Evolutionary conservation across 2,888 invertebrate species (phyloP), one percentile per base, ranked within the genome.

Genomic region (Sesamia inferens): DNA sequence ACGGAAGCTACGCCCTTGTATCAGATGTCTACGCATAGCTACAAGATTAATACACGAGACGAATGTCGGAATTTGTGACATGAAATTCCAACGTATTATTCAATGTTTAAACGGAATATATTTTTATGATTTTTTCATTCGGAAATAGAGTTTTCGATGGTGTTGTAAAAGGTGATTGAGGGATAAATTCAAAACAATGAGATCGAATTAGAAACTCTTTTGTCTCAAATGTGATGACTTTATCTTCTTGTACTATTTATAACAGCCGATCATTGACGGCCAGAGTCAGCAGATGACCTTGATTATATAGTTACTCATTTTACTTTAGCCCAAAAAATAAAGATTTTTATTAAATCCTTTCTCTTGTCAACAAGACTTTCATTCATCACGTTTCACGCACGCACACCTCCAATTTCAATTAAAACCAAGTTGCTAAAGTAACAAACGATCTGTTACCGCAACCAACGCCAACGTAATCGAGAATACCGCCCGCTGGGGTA

Each of bases 391-490:
- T 44, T 44, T 57, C 51, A 22, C 16, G 47, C 24, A 57, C 51
- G 54, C 76, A 54, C 58, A 69, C 69, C 59, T 66, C 74, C 42
- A 63, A 68, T 78, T 85, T 85, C 82, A 82, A 82, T 85, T 85
- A 85, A 86, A 85, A 77, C 44, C 42, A 68, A 73, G 66, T 75
- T 84, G 71, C 71, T 64, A 55, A 63, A 85, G 78, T 68, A 78
- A 83, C 76, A 74, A 82, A 85, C 84, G 78, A 85, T 79, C 61
- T 86, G 88, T 87, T 84, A 83, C 84, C 78, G 71, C 85, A 85
- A 84, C 88, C 87, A 77, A 73, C 71, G 85, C 87, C 86, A 74
- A 73, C 74, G 82, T 87, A 89, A 90, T 89, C 86, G 83, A 85
- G 84, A 84, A 85, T 87, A 74, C 78, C 73, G 72, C 81, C 74